Evolutionary conservation across 2,113 vertebrate species (phyloP).

Genomic region (Varanus salvator): DNA sequence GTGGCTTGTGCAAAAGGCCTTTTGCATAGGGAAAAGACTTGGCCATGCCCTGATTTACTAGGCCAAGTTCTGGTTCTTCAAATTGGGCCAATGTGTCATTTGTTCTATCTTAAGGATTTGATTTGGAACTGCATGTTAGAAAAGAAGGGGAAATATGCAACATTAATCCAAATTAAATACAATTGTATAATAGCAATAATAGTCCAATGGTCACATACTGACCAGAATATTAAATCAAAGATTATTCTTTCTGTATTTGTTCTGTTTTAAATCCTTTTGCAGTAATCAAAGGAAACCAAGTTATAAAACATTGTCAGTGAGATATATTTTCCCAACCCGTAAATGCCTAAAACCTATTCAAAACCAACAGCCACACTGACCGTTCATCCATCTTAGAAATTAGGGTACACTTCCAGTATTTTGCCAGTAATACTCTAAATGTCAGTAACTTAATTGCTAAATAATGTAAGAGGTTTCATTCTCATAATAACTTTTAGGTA

Average conservation of each 20-base stretch:
- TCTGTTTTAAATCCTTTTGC: neutral
- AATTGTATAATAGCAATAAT: neutral
- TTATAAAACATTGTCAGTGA: neutral
- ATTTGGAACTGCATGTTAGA: neutral
- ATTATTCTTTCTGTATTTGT: neutral
- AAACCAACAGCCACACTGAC: neutral
- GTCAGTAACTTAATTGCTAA: neutral
- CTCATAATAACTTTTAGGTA: neutral
- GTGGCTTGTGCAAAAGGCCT: neutral
- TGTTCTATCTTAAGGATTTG: neutral
- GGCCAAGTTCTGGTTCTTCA: neutral
- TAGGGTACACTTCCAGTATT: neutral
- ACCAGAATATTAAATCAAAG: neutral
- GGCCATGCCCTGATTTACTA: neutral
- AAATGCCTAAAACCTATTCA: neutral
- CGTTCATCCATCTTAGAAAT: neutral
- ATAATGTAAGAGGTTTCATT: neutral
- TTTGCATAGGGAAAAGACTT: neutral
- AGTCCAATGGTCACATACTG: neutral
- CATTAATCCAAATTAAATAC: neutral
- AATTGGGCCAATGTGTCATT: neutral
- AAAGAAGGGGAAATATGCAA: neutral
- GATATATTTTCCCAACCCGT: neutral
- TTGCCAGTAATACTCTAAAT: neutral
- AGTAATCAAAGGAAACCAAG: neutral